Evolutionary conservation across 2,888 invertebrate species (phyloP).

Genomic region (Apamea anceps): DNA sequence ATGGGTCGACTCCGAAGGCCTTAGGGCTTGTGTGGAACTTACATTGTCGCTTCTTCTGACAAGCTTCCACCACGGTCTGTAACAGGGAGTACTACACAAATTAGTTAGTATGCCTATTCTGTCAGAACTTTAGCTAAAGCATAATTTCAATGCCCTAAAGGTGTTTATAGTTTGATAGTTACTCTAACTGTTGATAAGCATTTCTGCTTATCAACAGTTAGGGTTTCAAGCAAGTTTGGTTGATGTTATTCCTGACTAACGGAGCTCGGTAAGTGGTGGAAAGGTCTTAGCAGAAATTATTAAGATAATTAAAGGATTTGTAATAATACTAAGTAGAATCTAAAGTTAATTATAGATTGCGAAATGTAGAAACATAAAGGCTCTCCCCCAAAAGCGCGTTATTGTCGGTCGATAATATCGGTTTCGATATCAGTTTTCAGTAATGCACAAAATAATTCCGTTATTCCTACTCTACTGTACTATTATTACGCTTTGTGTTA

Average conservation of each 20-base stretch:
- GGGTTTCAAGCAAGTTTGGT: slow-evolving; percentile 7
- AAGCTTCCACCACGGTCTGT: slow-evolving; percentile 98
- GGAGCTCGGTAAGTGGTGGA: neutral
- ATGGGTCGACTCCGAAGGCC: slow-evolving; percentile 97
- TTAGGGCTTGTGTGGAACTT: slow-evolving; percentile 97
- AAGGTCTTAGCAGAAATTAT: neutral
- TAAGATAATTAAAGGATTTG: neutral
- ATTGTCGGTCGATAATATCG: neutral
- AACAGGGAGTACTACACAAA: slow-evolving; percentile 94
- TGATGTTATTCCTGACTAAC: slow-evolving; percentile 16
- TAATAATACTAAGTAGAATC: neutral
- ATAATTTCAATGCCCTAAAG: slow-evolving; percentile 38
- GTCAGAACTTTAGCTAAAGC: slow-evolving; percentile 32
- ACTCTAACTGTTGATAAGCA: slow-evolving; percentile 1
- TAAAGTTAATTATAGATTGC: neutral
- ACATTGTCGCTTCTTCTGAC: slow-evolving; percentile 98
- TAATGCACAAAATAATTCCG: no score
- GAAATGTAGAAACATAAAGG: neutral
- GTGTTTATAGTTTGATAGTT: slow-evolving; percentile 35
- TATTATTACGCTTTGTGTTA: neutral
- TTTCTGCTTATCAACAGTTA: no score
- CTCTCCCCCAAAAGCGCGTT: neutral
- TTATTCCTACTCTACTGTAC: no score
- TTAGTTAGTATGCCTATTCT: slow-evolving; percentile 85
- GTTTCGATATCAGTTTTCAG: neutral